phyloP scores from a whole-genome alignment of 2,797 vertebrate genomes.

The Leptoclinus maculatus region DNA sequence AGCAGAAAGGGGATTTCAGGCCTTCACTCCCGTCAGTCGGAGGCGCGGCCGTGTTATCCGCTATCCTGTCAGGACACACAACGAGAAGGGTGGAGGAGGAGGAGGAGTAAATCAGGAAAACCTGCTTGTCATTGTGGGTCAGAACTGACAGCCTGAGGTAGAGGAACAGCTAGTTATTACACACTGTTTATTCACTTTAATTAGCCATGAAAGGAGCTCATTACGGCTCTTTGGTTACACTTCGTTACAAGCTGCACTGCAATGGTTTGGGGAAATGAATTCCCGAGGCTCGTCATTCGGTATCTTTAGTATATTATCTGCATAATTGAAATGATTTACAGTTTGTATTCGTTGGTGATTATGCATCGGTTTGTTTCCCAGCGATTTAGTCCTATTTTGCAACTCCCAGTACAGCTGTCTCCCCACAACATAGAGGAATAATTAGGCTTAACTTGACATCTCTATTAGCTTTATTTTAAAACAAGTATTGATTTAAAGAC shows the following conservation, averaged over 20 bases:
- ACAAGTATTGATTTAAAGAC: not conserved
- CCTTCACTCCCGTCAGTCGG: constrained; percentile 66
- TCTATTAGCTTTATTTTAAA: constrained; percentile 3
- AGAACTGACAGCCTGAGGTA: constrained; percentile 61
- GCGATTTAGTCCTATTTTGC: constrained; percentile 34
- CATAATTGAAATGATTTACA: constrained; percentile 29
- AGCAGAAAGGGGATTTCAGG: constrained; percentile 61
- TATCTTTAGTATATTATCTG: constrained; percentile 17
- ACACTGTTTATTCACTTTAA: constrained; percentile 59
- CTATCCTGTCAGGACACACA: constrained; percentile 65
- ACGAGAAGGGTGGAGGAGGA: constrained; percentile 47
- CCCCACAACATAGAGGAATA: not conserved
- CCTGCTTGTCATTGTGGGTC: constrained; percentile 58
- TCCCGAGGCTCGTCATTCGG: constrained; percentile 25
- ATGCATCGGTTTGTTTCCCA: constrained; percentile 19
- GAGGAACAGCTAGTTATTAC: constrained; percentile 48
- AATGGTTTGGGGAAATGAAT: constrained; percentile 24
- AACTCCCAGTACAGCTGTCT: constrained; percentile 30
- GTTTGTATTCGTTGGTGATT: constrained; percentile 28
- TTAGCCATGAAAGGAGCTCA: constrained; percentile 64
- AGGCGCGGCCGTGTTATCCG: constrained; percentile 50
- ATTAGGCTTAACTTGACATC: not conserved
- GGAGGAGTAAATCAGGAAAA: constrained; percentile 56
- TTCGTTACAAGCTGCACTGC: constrained; percentile 43
- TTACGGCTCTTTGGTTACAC: constrained; percentile 51